Evolutionary conservation across 1,140 invertebrate genomes (phyloP).

Genomic region (Heliconius hermathena): DNA sequence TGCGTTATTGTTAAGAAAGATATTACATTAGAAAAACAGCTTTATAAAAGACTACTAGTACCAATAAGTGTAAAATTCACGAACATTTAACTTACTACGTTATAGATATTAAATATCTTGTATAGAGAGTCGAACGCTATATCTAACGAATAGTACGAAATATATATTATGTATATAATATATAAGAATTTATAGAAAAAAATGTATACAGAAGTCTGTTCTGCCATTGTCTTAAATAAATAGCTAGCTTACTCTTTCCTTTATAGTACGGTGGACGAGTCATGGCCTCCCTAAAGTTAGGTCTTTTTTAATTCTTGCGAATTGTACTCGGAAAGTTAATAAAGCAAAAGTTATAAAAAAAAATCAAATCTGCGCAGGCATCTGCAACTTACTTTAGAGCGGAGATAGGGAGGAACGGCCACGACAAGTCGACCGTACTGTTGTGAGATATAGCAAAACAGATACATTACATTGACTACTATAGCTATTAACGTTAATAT

Average conservation of each 20-base stretch:
- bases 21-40: constrained; percentile 26
- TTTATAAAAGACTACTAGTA: constrained; percentile 40
- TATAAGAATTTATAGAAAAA: not conserved
- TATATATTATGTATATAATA: not conserved
- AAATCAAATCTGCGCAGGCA: too few relatives aligned
- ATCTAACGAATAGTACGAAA: constrained; percentile 9
- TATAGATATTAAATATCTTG: constrained; percentile 40
- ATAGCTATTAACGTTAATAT: not conserved
- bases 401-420: too few relatives aligned
- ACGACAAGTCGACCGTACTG: too few relatives aligned
- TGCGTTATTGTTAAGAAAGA: not conserved
- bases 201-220: not conserved
- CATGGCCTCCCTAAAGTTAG: too few relatives aligned
- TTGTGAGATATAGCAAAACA: too few relatives aligned
- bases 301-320: too few relatives aligned
- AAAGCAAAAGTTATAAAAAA: too few relatives aligned
- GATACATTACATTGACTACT: too few relatives aligned
- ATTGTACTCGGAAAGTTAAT: too few relatives aligned
- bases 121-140: constrained; percentile 40
- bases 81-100: constrained; percentile 35
- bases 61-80: constrained; percentile 34
- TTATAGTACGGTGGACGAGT: not conserved
- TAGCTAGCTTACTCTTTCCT: not conserved
- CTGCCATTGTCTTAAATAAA: not conserved
- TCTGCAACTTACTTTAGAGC: not conserved